Conservation (phyloP, 2,797 vertebrate genomes). For the Gobio occitaniae region DNA sequence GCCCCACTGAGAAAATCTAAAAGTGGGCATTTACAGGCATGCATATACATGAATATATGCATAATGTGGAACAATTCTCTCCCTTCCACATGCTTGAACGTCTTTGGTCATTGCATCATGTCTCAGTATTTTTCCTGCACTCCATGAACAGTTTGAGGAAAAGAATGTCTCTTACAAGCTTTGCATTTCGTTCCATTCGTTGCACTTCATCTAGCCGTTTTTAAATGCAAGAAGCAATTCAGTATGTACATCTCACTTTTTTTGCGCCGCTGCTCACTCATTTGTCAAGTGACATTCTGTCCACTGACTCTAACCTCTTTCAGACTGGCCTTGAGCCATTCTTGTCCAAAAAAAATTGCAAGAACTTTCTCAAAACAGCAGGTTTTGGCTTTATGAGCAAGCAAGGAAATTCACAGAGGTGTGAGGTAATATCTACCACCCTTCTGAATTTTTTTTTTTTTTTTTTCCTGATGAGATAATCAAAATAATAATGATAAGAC, state of each 20-base stretch:
- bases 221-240: not conserved
- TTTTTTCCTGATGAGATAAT: too few species aligned
- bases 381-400: not conserved
- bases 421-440: too few species aligned
- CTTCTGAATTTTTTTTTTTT: too few species aligned
- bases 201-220: not conserved
- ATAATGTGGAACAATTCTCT: not conserved
- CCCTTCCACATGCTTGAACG: not conserved
- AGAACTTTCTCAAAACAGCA: not conserved
- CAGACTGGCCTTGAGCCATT: not conserved
- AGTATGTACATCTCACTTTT: not conserved
- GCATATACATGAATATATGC: not conserved
- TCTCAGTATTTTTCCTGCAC: not conserved
- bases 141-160: not conserved
- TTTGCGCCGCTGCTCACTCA: not conserved
- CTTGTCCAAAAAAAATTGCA: not conserved
- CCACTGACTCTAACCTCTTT: conserved; percentile 8
- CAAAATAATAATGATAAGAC: too few species aligned
- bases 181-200: not conserved
- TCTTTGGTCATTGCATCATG: not conserved
- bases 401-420: not conserved
- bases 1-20: not conserved
- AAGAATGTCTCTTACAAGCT: not conserved
- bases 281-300: conserved; percentile 2
- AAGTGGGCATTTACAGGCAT: not conserved